These are phyloP conservation scores for Ischnus inquisitorius DNA, from an alignment of 2,888 invertebrate species.

Conservation along the genomic window DNA sequence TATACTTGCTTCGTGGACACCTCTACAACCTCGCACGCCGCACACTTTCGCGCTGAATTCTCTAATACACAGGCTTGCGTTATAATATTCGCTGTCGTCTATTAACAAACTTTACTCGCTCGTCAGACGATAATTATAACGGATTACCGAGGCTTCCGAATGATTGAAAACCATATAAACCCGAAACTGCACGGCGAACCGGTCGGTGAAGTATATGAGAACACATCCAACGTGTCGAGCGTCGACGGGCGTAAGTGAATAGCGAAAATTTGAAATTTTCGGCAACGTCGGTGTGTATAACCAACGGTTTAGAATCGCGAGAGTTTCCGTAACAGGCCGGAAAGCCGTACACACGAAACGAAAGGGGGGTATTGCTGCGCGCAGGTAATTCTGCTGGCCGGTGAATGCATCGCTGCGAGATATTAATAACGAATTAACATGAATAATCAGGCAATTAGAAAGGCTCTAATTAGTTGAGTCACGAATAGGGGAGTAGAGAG, in stretches of 20 bases:
- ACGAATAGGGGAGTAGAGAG: constrained; percentile 19
- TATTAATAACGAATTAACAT: constrained; percentile 75
- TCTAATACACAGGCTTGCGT: not conserved
- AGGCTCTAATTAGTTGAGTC: constrained; percentile 73
- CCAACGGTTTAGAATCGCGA: no score
- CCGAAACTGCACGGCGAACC: not conserved
- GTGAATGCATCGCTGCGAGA: constrained; percentile 47
- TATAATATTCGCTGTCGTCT: not conserved
- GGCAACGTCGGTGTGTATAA: no score
- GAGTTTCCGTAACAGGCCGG: constrained; percentile 11
- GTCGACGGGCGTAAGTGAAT: not conserved
- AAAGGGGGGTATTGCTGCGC: not conserved
- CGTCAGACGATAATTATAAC: constrained; percentile 59
- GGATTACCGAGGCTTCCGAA: constrained; percentile 51
- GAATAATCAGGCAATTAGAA: constrained; percentile 76
- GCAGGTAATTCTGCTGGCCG: constrained; percentile 43
- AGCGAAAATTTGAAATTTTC: no score
- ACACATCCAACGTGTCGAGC: not conserved
- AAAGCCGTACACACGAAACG: no score
- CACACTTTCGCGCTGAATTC: not conserved
- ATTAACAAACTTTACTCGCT: constrained; percentile 55
- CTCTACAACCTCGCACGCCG: not conserved
- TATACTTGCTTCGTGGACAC: not conserved
- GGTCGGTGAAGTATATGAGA: not conserved
- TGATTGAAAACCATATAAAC: constrained; percentile 54